A percentile compares a stretch with the other conserved stretches of the same genome.
Conservation (phyloP, 2,888 invertebrate species). For the Podabrus alpinus region DNA sequence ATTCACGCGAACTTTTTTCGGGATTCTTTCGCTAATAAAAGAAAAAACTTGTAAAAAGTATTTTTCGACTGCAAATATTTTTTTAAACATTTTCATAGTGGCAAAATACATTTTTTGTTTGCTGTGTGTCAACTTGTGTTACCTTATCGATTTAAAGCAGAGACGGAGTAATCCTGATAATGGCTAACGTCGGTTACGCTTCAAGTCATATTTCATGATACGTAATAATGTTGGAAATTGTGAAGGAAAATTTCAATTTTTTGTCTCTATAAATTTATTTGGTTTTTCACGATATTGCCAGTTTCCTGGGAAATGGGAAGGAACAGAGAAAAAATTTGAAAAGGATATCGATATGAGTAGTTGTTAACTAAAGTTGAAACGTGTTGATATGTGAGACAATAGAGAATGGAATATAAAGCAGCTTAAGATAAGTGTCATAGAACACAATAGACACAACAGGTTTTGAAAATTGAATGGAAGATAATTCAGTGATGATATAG, state of each 20-base stretch:
- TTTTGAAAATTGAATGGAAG: background rate
- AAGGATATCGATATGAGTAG: background rate
- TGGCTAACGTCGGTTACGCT: background rate
- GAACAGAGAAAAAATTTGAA: background rate
- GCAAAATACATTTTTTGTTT: background rate
- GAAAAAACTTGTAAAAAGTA: background rate
- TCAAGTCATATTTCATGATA: background rate
- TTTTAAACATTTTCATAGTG: background rate
- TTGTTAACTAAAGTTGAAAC: background rate
- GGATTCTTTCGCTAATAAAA: background rate
- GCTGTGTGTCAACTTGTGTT: background rate
- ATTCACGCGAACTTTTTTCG: background rate
- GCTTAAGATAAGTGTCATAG: background rate
- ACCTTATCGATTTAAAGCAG: background rate
- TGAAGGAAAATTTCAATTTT: background rate
- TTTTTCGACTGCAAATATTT: background rate
- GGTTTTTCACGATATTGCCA: background rate
- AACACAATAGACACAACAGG: background rate
- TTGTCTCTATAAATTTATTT: background rate
- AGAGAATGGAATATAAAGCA: background rate
- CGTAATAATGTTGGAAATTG: background rate
- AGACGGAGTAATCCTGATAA: constrained; percentile 11
- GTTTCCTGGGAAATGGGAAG: background rate
- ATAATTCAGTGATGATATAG: background rate
- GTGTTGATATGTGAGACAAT: background rate